phyloP scores from a whole-genome alignment of 2,113 vertebrate genomes.

The Rhynchomys soricoides region DNA sequence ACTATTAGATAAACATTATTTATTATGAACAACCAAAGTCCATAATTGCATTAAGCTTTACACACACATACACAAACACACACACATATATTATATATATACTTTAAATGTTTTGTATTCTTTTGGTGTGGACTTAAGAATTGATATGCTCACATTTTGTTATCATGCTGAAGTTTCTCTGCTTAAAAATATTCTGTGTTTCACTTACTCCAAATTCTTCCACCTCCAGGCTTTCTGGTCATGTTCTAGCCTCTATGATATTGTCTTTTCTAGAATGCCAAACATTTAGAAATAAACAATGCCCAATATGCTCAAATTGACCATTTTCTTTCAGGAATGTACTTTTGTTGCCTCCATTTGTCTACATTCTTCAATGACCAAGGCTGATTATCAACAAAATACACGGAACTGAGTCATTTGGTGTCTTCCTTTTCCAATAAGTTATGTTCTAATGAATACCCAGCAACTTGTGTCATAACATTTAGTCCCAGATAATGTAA shows the following conservation, averaged over 20 bases:
- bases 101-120: neutral
- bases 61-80: no score
- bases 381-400: neutral
- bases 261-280: neutral
- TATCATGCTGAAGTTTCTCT: neutral
- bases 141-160: no score
- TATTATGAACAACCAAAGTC: neutral
- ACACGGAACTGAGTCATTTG: neutral
- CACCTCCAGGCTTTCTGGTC: rapidly evolving
- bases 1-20: neutral
- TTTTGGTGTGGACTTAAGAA: neutral
- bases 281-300: neutral
- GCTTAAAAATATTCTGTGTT: neutral
- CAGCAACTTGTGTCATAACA: neutral
- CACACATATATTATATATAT: no score
- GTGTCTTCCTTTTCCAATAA: neutral
- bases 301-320: neutral
- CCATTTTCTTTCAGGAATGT: neutral
- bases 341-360: neutral
- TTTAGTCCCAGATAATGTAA: neutral
- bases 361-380: neutral
- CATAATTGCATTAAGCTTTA: neutral
- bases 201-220: neutral
- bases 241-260: neutral
- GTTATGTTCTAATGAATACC: neutral